Percentiles rank a stretch among this genome's conserved stretches.
These are phyloP conservation scores for Tachuris rubrigastra DNA, from an alignment of 2,113 vertebrate species.

Conservation along the genomic window DNA sequence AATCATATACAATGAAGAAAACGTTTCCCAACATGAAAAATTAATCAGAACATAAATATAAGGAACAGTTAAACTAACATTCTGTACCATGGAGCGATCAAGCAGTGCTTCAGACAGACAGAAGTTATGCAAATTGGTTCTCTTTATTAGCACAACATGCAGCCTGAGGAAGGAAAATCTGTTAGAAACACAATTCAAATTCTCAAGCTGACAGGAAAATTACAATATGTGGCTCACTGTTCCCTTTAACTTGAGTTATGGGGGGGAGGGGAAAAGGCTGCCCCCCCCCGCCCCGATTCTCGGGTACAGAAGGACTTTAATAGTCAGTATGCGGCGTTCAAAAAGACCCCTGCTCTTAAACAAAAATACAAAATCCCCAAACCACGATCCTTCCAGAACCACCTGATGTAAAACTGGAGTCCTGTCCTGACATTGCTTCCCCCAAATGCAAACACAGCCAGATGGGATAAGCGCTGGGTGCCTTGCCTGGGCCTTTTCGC, in stretches of 20 bases:
- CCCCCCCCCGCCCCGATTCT: fast-evolving
- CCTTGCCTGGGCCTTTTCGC: neutral
- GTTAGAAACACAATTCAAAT: neutral
- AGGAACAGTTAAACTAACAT: neutral
- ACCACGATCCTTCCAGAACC: fast-evolving
- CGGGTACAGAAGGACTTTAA: neutral
- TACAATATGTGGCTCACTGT: neutral
- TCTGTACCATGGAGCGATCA: neutral
- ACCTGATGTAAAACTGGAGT: neutral
- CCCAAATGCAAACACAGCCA: neutral
- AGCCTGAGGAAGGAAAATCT: neutral
- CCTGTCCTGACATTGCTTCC: neutral
- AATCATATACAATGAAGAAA: neutral
- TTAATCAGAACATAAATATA: neutral
- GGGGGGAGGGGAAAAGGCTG: fast-evolving
- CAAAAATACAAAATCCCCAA: neutral
- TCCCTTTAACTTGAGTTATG: neutral
- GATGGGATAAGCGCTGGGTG: neutral
- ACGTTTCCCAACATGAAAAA: neutral
- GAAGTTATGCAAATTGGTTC: neutral
- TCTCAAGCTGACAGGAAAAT: neutral
- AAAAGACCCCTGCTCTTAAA: neutral
- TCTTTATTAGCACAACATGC: neutral
- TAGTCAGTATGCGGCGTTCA: neutral
- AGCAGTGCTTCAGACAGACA: neutral